Evolutionary conservation across 2,113 vertebrate species (phyloP).

Genomic region (Sminthopsis crassicaudata): DNA sequence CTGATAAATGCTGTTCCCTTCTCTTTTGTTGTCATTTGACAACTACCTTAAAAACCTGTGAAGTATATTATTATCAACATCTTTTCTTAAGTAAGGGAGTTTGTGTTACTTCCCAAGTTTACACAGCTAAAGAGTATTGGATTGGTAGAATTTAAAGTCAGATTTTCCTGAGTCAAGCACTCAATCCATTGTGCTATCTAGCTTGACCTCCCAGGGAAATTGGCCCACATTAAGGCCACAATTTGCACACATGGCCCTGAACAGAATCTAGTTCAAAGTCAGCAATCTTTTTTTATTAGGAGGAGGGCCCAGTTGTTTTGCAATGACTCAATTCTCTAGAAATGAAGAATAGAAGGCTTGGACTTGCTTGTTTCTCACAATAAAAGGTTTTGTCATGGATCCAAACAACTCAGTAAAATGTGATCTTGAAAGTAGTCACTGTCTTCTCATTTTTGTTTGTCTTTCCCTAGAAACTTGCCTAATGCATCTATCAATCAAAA

Average conservation of each 20-base stretch:
- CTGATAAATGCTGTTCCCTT: no score
- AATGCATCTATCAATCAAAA: neutral
- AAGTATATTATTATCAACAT: no score
- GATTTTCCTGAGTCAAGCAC: neutral
- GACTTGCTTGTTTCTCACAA: neutral
- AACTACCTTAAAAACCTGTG: no score
- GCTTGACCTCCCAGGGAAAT: neutral
- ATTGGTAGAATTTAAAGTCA: neutral
- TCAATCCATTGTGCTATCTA: neutral
- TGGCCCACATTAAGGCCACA: neutral
- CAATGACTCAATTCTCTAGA: neutral
- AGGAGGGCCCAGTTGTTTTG: neutral
- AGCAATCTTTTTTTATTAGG: neutral
- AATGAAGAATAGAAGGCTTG: neutral
- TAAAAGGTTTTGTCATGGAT: neutral
- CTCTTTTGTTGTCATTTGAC: no score
- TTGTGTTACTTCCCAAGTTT: neutral
- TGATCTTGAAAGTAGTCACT: neutral
- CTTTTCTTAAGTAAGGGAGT: no score
- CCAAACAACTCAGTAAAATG: no score
- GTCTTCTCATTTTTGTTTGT: neutral
- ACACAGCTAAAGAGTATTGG: neutral
- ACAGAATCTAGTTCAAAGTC: neutral
- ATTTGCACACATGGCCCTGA: neutral
- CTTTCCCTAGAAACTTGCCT: neutral